A percentile compares a stretch with the other conserved stretches of the same genome.
These are phyloP conservation scores for Lasioglossum figueresi DNA, from an alignment of 2,888 invertebrate species.

Conservation along the genomic window DNA sequence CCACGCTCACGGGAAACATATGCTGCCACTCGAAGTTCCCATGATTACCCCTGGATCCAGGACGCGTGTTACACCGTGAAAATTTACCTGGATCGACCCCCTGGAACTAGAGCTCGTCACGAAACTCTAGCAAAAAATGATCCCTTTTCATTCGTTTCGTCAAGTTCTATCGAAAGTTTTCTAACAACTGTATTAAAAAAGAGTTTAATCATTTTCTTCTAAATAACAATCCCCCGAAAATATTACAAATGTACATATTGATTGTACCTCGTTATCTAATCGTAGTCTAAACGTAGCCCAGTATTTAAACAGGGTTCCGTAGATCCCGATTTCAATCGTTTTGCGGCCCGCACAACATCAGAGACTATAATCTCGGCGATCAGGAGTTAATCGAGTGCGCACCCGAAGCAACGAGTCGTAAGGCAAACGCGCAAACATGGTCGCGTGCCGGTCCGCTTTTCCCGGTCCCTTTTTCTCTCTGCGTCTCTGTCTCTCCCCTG, in stretches of 20 bases:
- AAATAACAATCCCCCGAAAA: neutral
- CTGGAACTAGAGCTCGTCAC: neutral
- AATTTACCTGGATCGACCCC: constrained; percentile 18
- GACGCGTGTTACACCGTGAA: constrained; percentile 22
- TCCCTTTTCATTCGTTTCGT: too few species aligned
- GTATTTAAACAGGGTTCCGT: neutral
- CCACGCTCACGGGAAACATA: constrained; percentile 69
- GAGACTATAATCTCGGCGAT: neutral
- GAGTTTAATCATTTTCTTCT: too few species aligned
- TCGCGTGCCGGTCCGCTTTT: constrained; percentile 73
- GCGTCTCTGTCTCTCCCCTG: constrained; percentile 13
- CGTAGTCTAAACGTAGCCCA: neutral
- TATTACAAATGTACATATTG: neutral
- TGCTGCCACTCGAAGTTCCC: constrained; percentile 78
- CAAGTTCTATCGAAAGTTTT: too few species aligned
- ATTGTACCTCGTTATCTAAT: neutral
- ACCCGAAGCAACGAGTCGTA: constrained; percentile 76
- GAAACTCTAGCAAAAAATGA: neutral
- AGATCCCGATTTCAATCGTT: neutral
- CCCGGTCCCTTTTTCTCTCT: neutral
- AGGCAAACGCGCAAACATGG: constrained; percentile 75
- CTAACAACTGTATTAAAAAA: too few species aligned
- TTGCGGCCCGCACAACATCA: neutral
- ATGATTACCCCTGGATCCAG: constrained; percentile 62
- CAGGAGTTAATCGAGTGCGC: constrained; percentile 68